A percentile compares a stretch with the other conserved stretches of the same genome.
These are phyloP conservation scores for Euproctis similis DNA, from an alignment of 2,888 invertebrate species.

Conservation along the genomic window DNA sequence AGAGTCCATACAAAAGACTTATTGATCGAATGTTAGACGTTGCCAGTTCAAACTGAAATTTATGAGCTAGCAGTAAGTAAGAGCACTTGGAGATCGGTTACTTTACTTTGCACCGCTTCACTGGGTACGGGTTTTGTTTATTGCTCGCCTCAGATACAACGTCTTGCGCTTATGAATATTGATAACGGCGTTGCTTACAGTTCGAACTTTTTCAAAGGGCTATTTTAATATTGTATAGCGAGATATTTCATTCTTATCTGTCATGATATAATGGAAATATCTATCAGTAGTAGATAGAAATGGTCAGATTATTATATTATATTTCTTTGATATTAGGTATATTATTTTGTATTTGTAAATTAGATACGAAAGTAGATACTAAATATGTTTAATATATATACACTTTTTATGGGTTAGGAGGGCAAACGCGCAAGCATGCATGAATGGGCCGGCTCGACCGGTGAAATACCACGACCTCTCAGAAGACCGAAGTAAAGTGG, in stretches of 20 bases:
- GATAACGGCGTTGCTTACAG: constrained; percentile 56
- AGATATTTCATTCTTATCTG: constrained; percentile 31
- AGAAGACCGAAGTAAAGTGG: too few species aligned
- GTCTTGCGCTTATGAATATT: constrained; percentile 69
- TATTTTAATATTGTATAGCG: constrained; percentile 48
- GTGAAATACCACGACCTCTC: too few species aligned
- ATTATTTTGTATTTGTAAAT: too few species aligned
- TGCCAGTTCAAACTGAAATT: constrained; percentile 73
- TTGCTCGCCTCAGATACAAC: constrained; percentile 59
- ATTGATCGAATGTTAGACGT: constrained; percentile 70
- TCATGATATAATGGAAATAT: too few species aligned
- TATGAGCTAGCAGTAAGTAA: constrained; percentile 60
- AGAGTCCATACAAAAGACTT: constrained; percentile 72
- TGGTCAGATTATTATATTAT: too few species aligned
- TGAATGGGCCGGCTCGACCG: too few species aligned
- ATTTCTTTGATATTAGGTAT: too few species aligned
- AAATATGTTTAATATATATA: too few species aligned
- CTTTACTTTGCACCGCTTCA: constrained; percentile 53
- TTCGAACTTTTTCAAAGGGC: constrained; percentile 56
- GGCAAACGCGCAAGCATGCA: too few species aligned
- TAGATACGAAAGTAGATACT: too few species aligned
- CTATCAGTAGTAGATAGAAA: too few species aligned
- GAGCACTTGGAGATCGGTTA: constrained; percentile 55
- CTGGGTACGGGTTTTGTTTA: constrained; percentile 53
- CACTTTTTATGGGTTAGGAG: too few species aligned